phyloP scores from a whole-genome alignment of 2,797 vertebrate genomes.

The Sebastes steindachneri region DNA sequence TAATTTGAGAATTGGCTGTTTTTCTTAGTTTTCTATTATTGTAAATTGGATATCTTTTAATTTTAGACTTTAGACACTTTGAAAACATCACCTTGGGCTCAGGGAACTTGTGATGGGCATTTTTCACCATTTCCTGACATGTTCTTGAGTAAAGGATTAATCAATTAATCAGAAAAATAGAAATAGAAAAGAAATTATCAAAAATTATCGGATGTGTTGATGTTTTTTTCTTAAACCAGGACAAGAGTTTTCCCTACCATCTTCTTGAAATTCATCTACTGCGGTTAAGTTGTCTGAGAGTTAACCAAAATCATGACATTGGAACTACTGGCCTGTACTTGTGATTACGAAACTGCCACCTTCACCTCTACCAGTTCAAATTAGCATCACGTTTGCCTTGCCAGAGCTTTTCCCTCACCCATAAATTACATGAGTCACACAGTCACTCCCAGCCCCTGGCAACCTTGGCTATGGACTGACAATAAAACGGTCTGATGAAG shows the following conservation, averaged over 20 bases:
- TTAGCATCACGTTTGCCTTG: conserved; percentile 25
- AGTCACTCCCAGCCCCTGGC: conserved; percentile 50
- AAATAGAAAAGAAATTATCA: no score
- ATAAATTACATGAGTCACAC: conserved; percentile 64
- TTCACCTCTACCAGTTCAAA: conserved; percentile 25
- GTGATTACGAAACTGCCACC: neutral
- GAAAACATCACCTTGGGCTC: no score
- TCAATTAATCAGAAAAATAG: neutral
- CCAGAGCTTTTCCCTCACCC: conserved; percentile 22
- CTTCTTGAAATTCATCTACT: neutral
- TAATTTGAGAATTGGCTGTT: no score
- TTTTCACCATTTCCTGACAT: neutral
- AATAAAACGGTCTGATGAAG: conserved; percentile 55
- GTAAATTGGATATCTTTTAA: neutral
- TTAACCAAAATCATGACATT: neutral
- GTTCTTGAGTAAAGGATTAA: neutral
- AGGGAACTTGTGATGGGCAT: no score
- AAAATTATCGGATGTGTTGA: neutral
- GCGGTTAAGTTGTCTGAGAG: neutral
- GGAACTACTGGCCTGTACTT: neutral
- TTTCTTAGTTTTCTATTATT: neutral
- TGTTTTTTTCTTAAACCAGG: neutral
- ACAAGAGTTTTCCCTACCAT: neutral
- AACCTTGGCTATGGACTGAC: conserved; percentile 61
- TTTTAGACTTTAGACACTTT: no score